A percentile compares a stretch with the other conserved stretches of the same genome.
These are phyloP conservation scores for Drosophila formosana DNA, from an alignment of 2,888 invertebrate species.

Conservation along the genomic window DNA sequence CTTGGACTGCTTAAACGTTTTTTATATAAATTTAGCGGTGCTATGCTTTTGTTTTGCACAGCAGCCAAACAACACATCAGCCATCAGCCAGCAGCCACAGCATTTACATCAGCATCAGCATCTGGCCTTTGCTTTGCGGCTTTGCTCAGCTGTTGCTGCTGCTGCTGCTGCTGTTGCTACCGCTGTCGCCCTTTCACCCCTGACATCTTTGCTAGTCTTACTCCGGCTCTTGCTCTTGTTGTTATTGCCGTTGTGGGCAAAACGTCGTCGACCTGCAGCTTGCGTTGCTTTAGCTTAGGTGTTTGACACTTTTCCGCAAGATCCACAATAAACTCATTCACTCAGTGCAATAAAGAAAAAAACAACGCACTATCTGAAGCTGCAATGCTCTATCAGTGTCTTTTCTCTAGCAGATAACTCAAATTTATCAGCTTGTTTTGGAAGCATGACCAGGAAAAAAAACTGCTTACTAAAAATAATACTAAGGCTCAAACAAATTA, in stretches of 20 bases:
- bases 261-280: slow-evolving; percentile 36
- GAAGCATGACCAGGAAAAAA: no score
- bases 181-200: background rate
- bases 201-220: background rate
- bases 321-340: slow-evolving; percentile 32
- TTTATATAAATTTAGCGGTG: slow-evolving; percentile 52
- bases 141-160: slow-evolving; percentile 41
- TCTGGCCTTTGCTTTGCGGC: slow-evolving; percentile 27
- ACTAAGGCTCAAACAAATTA: background rate
- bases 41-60: slow-evolving; percentile 45
- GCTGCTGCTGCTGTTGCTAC: background rate
- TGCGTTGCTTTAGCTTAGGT: slow-evolving; percentile 44
- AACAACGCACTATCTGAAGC: background rate
- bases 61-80: slow-evolving; percentile 4
- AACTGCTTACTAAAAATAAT: background rate
- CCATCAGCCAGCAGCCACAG: slow-evolving; percentile 2
- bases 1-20: slow-evolving; percentile 43
- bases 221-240: slow-evolving; percentile 37
- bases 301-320: slow-evolving; percentile 69
- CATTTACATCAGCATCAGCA: slow-evolving; percentile 10
- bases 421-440: background rate
- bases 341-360: slow-evolving; percentile 5
- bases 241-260: slow-evolving; percentile 10
- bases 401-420: no score
- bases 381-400: slow-evolving; percentile 12